Base-by-base conservation (phyloP, 1,140 invertebrate genomes). In the Eriosoma lanigerum region DNA sequence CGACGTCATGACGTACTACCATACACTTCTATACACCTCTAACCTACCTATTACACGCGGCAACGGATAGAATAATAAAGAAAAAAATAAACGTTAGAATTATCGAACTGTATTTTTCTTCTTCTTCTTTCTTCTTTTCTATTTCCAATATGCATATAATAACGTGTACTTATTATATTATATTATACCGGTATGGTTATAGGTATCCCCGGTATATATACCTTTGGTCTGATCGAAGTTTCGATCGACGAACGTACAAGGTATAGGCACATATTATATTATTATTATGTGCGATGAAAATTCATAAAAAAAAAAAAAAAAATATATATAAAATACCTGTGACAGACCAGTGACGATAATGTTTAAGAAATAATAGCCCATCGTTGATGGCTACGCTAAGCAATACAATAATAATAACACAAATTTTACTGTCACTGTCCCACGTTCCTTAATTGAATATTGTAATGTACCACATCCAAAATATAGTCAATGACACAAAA, bases 371-470 rank as follows among this genome's bases (percentile, higher is more conserved):
- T 56, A 76, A 58, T 58, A 56, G 72, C 15, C 72, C 12, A 10
- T n/a, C n/a, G n/a, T n/a, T n/a, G n/a, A n/a, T 73, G 19, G 46
- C n/a, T 17, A 38, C 29, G 32, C 13, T 26, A 21, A 21, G 38
- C 44, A 56, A 56, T 58, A 58, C 44, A 38, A 72, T 21, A 38
- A 62, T 26, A 48, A 72, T 52, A 72, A 70, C 68, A 60, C 56
- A n/a, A 38, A 24, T 44, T 78, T 78, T 72, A 72, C 68, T 72
- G 56, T 78, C 75, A 78, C 38, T 60, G 75, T 78, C 75, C 75
- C 75, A 78, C 75, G 75, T 44, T 78, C 54, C 24, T 62, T 78
- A 78, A 78, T 78, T 78, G 75, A 78, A 78, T 78, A 78, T 78
- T 78, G 75, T 78, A 78, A 78, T 78, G 54, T 46, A 78, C 56